Percentiles rank a stretch among this genome's conserved stretches.
These are phyloP conservation scores for Polydrusus pterygomalis DNA, from an alignment of 2,888 invertebrate species.

Conservation along the genomic window DNA sequence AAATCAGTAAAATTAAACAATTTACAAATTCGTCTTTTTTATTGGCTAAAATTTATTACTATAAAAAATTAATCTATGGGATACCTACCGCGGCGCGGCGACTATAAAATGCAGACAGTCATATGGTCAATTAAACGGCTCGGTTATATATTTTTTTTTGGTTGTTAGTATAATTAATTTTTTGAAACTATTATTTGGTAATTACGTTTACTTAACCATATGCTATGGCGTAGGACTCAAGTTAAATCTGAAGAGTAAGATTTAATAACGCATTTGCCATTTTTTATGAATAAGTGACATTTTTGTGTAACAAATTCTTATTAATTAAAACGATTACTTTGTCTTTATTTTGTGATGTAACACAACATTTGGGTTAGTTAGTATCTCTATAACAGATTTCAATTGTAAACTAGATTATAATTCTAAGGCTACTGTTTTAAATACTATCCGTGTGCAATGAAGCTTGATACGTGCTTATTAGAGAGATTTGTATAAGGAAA, in stretches of 20 bases:
- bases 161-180: background rate
- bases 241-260: background rate
- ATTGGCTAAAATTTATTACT: conserved; percentile 33
- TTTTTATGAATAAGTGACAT: no score
- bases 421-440: no score
- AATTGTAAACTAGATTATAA: no score
- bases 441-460: no score
- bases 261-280: no score
- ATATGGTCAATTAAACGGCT: conserved; percentile 12
- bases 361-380: no score
- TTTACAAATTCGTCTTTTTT: conserved; percentile 46
- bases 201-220: background rate
- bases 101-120: conserved; percentile 31
- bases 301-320: no score
- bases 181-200: background rate
- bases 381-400: no score
- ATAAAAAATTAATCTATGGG: conserved; percentile 29
- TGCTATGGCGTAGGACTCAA: background rate
- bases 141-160: conserved; percentile 1
- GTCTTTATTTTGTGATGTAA: no score
- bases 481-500: no score
- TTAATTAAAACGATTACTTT: no score
- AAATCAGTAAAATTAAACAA: conserved; percentile 53
- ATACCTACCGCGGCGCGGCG: conserved; percentile 20
- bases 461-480: no score